Evolutionary conservation across 2,888 invertebrate species (phyloP).

Genomic region (Amblyjoppa fuscipennis): DNA sequence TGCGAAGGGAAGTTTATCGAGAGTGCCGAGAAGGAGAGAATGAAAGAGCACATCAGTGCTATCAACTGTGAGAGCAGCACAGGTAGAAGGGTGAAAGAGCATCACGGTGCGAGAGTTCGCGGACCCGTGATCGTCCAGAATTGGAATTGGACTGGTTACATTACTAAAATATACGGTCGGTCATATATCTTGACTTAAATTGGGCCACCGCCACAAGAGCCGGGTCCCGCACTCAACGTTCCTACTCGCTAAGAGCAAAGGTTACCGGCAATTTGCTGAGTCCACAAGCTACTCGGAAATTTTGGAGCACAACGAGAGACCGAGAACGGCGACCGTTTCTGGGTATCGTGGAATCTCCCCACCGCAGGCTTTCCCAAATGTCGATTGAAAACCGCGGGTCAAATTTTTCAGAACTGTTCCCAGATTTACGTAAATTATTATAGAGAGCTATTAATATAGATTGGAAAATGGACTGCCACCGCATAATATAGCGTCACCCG

Average conservation of each 20-base stretch:
- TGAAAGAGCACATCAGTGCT: slow-evolving; percentile 15
- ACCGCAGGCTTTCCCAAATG: slow-evolving; percentile 26
- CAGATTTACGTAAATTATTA: slow-evolving; percentile 40
- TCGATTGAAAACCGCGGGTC: slow-evolving; percentile 20
- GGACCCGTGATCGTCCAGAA: slow-evolving; percentile 71
- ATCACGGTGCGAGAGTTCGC: slow-evolving; percentile 38
- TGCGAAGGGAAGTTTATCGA: slow-evolving; percentile 15
- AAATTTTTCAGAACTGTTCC: slow-evolving; percentile 34
- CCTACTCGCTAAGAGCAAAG: slow-evolving; percentile 41
- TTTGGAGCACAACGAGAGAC: slow-evolving; percentile 29
- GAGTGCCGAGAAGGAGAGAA: slow-evolving; percentile 17
- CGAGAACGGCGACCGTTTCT: slow-evolving; percentile 17
- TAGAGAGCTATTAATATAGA: slow-evolving; percentile 49
- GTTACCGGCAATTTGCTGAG: slow-evolving; percentile 74
- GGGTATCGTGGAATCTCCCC: slow-evolving; percentile 52
- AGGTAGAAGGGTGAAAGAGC: slow-evolving; percentile 39
- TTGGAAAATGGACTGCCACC: slow-evolving; percentile 20
- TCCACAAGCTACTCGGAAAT: slow-evolving; percentile 76
- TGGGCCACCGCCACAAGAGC: slow-evolving; percentile 72
- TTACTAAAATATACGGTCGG: slow-evolving; percentile 75
- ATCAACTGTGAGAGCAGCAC: slow-evolving; percentile 12
- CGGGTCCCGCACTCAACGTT: background rate
- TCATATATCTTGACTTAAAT: slow-evolving; percentile 80
- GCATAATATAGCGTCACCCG: slow-evolving; percentile 1
- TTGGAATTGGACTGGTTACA: slow-evolving; percentile 74